phyloP scores from a whole-genome alignment of 2,888 invertebrate genomes.

The Drosophila putrida region DNA sequence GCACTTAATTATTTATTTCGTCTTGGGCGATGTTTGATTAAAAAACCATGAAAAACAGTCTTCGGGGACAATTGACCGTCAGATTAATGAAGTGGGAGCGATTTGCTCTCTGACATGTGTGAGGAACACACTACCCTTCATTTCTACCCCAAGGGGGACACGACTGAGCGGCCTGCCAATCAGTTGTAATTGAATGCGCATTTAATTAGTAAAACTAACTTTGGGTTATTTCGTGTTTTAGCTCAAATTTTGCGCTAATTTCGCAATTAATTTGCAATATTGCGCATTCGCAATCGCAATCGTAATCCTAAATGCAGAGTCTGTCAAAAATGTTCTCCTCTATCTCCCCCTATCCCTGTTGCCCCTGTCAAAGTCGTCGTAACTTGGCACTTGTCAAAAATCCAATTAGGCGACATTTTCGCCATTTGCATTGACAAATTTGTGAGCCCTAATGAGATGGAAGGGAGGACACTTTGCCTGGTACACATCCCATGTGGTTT shows the following conservation, averaged over 20 bases:
- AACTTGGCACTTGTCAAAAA: constrained; percentile 61
- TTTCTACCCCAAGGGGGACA: constrained; percentile 11
- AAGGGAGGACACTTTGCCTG: not conserved
- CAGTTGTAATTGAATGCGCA: constrained; percentile 57
- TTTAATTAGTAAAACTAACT: constrained; percentile 67
- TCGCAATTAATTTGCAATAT: constrained; percentile 63
- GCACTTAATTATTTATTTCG: constrained; percentile 48
- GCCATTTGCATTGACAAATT: constrained; percentile 55
- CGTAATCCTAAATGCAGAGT: constrained; percentile 43
- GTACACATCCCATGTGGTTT: constrained; percentile 32
- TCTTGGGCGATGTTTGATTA: constrained; percentile 4
- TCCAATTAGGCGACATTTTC: constrained; percentile 63
- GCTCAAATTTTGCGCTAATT: constrained; percentile 44
- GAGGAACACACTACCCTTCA: not conserved
- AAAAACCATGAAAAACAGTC: constrained; percentile 9
- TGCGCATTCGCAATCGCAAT: constrained; percentile 56
- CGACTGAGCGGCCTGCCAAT: constrained; percentile 36
- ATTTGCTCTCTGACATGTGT: constrained; percentile 23
- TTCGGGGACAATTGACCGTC: constrained; percentile 23
- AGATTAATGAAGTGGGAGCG: constrained; percentile 32
- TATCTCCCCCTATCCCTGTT: constrained; percentile 7
- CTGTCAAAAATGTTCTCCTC: constrained; percentile 19
- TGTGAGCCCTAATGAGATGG: constrained; percentile 49
- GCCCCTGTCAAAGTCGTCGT: constrained; percentile 31
- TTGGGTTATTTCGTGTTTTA: constrained; percentile 46